Evolutionary conservation across 2,797 vertebrate genomes (phyloP), one percentile per base, ranked within the genome.

Genomic region (Euthynnus affinis): DNA sequence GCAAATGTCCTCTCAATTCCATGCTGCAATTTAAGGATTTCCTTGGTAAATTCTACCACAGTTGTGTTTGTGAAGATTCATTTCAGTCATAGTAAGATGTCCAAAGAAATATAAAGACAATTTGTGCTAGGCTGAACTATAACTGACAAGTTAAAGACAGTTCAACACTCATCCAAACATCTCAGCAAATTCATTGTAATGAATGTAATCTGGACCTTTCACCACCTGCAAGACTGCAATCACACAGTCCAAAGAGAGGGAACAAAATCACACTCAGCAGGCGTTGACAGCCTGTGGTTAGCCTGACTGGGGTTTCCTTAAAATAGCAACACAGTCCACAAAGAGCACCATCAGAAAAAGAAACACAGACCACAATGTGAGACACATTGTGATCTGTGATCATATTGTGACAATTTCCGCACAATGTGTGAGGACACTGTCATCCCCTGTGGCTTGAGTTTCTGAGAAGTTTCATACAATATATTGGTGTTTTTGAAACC

Each of bases 301-400:
- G 61, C 27, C 58, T 68, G 25, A 66, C 68, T 59, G 67, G 71
- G 67, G 56, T 70, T 73, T 65, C 64, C 86, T 83, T 25, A 74
- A 78, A 90, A 89, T 88, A 91, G 86, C 87, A 85, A 78, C 69
- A 61, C 4, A 5, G 56, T 56, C 71, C 44, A 68, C 81, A 80
- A 55, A 66, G 64, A 71, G 32, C 57, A 67, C 48, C 51, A 63
- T 32, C 34, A 76, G 37, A 80, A 70, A 17, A 73, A 57, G 55
- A 37, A 59, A 68, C 32, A 63, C 40, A 37, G 51, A 70, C 40
- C 63, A 25, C 76, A 51, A 15, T 68, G 57, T 55, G 22, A 86
- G 57, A 74, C 52, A 80, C 44, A 65, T 15, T 71, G 72, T 70
- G 56, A 48, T 71, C 65, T 42, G 61, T 70, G 80, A 90, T 85